Evolutionary conservation across 53 echinoderm and acorn worm genomes (phyloP), one percentile per base, ranked within the genome.

Genomic region (Arbacia lixula): DNA sequence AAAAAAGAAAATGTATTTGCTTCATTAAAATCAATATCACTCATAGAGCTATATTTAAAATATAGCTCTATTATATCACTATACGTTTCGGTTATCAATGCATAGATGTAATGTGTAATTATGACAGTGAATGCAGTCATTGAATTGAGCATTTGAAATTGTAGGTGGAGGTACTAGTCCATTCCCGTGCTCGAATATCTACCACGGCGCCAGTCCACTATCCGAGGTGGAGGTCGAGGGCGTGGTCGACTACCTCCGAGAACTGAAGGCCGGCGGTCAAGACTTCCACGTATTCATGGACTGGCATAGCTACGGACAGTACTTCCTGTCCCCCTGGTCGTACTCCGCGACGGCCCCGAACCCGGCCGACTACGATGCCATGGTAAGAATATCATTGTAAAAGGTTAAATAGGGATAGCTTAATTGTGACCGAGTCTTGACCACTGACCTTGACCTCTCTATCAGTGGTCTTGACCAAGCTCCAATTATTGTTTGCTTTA

Each of bases 301-400:
- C 39, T 92, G 89, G 87, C 95, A 95, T 76, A 92, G 92, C 53
- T 95, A 92, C 74, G 87, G 90, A 10, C 95, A 95, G 38, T 74
- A 90, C 9, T 89, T 88, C 87, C 68, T 95, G 29, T 88, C 92
- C 4, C 95, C 95, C 0, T 95, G 95, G 95, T 91, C 91, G 3
- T 94, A 83, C 80, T 88, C 91, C 3, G 62, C 66, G 17, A 29
- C 46, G 5, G 94, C 83, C 14, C 66, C 74, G 0, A 39, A 76
- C 10, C 94, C 94, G 12, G 53, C 41, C 1, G 94, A 94, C 63
- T 83, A 53, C 43, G 36, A 85, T 12, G 94, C 68, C 36, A 88
- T 86, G 83, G 91, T 80, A 19, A 68, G 57, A 28, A 54, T 12
- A 6, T 4, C 3, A n/a, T n/a, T n/a, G n/a, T n/a, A n/a, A n/a